Conservation (phyloP, 2,113 vertebrate genomes). For the Daubentonia madagascariensis region DNA sequence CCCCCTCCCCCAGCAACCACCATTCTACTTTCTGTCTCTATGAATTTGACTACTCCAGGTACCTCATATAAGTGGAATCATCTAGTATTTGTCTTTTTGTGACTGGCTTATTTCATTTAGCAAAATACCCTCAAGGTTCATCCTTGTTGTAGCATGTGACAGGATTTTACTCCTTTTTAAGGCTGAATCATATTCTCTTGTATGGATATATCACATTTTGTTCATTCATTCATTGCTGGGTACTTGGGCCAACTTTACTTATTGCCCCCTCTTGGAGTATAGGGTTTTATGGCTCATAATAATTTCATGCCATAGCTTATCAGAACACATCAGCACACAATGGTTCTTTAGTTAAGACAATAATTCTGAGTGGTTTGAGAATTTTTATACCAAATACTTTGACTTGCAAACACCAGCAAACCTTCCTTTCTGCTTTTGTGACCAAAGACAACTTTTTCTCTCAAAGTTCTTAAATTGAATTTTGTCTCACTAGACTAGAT, state of each 20-base stretch:
- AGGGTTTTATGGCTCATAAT: background rate
- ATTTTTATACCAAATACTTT: background rate
- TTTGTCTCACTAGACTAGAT: background rate
- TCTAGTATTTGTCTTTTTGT: background rate
- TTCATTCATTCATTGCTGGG: background rate
- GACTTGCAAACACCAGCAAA: slow-evolving; percentile 14
- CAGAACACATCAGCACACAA: background rate
- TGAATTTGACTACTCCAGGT: background rate
- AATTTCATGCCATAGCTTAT: background rate
- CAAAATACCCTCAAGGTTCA: background rate
- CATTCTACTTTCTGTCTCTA: background rate
- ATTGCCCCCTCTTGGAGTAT: background rate
- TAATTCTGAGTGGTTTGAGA: background rate
- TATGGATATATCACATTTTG: background rate
- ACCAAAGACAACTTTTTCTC: background rate
- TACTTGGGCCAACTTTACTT: background rate
- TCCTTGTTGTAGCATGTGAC: background rate
- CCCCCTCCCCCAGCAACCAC: background rate
- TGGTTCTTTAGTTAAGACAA: background rate
- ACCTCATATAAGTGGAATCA: background rate
- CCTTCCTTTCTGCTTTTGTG: background rate
- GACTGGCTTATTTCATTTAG: background rate
- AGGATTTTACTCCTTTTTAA: slow-evolving; percentile 15
- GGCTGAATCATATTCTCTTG: background rate
- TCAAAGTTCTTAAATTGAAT: background rate